phyloP scores from a whole-genome alignment of 2,888 invertebrate genomes.

The Galerucella pusilla region DNA sequence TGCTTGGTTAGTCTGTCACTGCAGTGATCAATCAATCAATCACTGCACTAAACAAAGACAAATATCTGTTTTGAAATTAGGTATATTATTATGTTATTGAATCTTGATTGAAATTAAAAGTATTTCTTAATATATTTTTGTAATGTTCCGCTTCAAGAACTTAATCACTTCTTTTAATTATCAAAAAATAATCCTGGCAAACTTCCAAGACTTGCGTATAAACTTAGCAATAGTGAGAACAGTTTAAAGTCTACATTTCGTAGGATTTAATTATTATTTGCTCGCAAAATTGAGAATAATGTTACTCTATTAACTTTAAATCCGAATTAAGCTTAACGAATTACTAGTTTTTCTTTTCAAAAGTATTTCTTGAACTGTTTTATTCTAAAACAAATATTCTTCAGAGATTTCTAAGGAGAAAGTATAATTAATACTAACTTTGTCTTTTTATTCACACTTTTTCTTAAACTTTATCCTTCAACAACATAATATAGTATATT shows the following conservation, averaged over 20 bases:
- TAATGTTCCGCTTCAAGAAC: background rate
- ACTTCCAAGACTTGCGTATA: background rate
- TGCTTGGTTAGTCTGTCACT: no score
- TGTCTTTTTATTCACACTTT: no score
- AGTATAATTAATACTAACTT: no score
- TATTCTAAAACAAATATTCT: no score
- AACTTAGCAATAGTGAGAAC: background rate
- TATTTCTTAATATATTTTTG: background rate
- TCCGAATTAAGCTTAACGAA: constrained; percentile 27
- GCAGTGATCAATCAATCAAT: no score
- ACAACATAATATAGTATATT: no score
- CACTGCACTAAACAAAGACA: no score
- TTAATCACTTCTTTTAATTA: background rate
- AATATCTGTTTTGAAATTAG: no score
- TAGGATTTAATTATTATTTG: constrained; percentile 36
- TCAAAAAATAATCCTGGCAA: background rate
- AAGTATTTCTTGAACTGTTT: constrained; percentile 17
- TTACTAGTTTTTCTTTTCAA: constrained; percentile 20
- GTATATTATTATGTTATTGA: background rate
- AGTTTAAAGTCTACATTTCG: constrained; percentile 13
- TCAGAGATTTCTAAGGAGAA: background rate
- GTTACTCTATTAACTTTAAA: constrained; percentile 34
- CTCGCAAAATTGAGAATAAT: constrained; percentile 31
- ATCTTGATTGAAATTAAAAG: background rate
- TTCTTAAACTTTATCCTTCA: no score